Conservation (phyloP, 2,113 vertebrate species). For the Sitta europaea region DNA sequence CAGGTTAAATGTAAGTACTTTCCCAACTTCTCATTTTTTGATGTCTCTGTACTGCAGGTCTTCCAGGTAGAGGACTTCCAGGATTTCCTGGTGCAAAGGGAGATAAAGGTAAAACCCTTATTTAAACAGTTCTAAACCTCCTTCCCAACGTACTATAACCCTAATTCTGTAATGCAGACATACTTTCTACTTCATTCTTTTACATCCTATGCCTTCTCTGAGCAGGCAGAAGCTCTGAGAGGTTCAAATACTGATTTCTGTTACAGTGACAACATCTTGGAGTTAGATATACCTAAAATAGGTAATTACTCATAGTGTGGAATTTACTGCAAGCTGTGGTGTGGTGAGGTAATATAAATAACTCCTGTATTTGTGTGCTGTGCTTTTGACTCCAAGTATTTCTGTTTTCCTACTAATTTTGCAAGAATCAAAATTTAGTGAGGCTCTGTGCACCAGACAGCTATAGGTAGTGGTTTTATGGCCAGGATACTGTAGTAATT, state of each 20-base stretch:
- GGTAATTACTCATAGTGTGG: conserved; percentile 35
- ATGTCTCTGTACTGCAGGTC: conserved; percentile 69
- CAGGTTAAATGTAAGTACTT: neutral
- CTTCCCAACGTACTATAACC: neutral
- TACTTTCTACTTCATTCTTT: neutral
- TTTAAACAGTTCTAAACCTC: neutral
- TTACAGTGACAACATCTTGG: conserved; percentile 31
- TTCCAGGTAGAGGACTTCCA: conserved; percentile 81
- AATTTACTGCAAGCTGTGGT: conserved; percentile 15
- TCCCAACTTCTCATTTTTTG: neutral
- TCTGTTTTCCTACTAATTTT: conserved; percentile 55
- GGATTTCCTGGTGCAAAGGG: conserved; percentile 80
- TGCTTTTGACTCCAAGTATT: conserved; percentile 21
- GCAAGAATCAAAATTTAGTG: neutral
- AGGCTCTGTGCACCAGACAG: neutral
- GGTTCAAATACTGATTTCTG: conserved; percentile 4
- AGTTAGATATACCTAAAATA: conserved; percentile 49
- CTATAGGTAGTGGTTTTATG: neutral
- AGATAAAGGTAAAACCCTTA: conserved; percentile 79
- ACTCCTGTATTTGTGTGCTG: conserved; percentile 35
- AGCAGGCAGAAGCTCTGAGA: neutral
- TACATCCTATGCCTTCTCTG: neutral
- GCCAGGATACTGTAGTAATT: neutral
- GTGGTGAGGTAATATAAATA: conserved; percentile 51
- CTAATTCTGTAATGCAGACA: neutral